Percentiles rank a stretch among this genome's conserved stretches.
Evolutionary conservation across 2,888 invertebrate species (phyloP).

Genomic region (Anthrax anthrax): DNA sequence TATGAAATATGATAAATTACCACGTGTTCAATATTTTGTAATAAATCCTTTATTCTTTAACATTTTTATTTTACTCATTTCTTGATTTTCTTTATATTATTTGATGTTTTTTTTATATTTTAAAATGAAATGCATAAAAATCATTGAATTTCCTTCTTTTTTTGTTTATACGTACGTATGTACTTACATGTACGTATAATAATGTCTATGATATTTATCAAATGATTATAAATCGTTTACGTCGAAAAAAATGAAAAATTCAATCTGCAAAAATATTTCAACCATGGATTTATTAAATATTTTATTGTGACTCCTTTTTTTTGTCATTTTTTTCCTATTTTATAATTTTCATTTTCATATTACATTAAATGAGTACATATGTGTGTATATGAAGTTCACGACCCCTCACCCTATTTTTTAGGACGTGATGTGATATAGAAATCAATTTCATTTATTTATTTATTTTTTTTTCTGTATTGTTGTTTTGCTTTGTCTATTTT

Average conservation of each 20-base stretch:
- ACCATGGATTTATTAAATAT: not conserved
- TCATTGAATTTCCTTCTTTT: no score
- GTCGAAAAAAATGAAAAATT: conserved; percentile 3
- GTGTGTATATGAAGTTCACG: not conserved
- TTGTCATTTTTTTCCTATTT: not conserved
- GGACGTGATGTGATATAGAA: conserved; percentile 6
- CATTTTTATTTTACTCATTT: no score
- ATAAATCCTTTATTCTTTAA: no score
- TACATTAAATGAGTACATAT: no score
- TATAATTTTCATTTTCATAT: no score
- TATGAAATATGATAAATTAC: no score
- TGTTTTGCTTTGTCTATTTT: not conserved
- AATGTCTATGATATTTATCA: not conserved
- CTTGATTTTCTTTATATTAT: no score
- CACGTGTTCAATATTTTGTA: no score
- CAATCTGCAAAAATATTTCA: conserved; percentile 2
- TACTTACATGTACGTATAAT: no score
- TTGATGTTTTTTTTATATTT: no score
- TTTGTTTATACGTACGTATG: no score
- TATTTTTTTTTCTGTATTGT: not conserved
- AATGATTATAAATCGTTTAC: not conserved
- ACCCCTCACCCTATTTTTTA: not conserved
- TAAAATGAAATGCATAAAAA: no score
- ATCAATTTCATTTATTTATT: conserved; percentile 7
- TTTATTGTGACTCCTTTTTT: not conserved